These are phyloP conservation scores for Metopolophium dirhodum DNA, from an alignment of 1,140 invertebrate species.

Conservation along the genomic window DNA sequence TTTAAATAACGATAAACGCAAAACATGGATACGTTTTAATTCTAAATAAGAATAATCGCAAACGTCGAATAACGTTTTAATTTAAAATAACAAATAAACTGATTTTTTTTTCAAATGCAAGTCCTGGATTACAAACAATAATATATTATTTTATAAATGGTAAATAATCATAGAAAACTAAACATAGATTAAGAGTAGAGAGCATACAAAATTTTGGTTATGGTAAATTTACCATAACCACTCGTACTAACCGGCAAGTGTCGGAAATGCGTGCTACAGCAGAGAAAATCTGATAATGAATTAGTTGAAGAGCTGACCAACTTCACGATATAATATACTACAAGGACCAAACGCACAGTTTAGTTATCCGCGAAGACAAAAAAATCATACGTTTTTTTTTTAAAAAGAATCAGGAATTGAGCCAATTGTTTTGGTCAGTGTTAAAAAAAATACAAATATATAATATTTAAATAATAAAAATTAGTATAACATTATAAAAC, in stretches of 20 bases:
- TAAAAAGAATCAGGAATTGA: neutral
- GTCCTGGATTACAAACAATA: too few relatives aligned
- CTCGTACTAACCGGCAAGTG: neutral
- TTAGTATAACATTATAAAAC: neutral
- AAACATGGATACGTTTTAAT: too few relatives aligned
- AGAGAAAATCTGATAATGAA: neutral
- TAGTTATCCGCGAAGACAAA: neutral
- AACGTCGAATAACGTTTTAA: too few relatives aligned
- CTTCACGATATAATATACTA: neutral
- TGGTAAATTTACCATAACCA: too few relatives aligned
- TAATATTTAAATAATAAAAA: neutral
- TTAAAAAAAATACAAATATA: neutral
- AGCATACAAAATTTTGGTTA: neutral
- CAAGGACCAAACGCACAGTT: neutral
- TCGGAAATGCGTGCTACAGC: too few relatives aligned
- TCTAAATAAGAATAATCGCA: too few relatives aligned
- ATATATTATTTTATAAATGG: neutral
- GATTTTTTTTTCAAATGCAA: too few relatives aligned
- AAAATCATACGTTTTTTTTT: neutral
- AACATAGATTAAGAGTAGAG: neutral
- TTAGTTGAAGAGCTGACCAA: neutral
- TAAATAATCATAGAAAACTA: neutral
- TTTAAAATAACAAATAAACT: too few relatives aligned
- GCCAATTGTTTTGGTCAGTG: neutral
- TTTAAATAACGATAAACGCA: too few relatives aligned